These are phyloP conservation scores for Paedocypris sp. DNA, from an alignment of 2,113 vertebrate genomes.

Conservation along the genomic window DNA sequence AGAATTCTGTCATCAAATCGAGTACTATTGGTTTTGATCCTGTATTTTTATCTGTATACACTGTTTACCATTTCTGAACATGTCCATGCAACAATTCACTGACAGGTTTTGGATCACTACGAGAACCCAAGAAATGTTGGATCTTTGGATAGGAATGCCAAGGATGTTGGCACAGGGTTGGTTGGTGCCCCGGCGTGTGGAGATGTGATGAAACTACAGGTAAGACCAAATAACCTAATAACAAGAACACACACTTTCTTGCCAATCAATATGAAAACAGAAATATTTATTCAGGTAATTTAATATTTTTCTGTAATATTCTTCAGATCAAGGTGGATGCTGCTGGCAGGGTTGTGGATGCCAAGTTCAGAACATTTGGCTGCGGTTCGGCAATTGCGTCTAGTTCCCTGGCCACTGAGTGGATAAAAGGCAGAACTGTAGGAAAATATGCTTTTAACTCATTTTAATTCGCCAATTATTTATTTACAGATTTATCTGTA, in stretches of 20 bases:
- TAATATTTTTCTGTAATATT: no score
- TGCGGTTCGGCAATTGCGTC: constrained; percentile 78
- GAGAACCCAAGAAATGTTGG: constrained; percentile 95
- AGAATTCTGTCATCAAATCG: no score
- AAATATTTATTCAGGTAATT: no score
- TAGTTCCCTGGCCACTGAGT: constrained; percentile 73
- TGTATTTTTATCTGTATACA: background rate
- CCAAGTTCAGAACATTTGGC: constrained; percentile 76
- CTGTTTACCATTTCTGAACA: background rate
- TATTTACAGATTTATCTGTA: background rate
- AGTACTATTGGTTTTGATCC: no score
- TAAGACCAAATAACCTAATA: no score
- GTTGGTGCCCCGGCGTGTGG: constrained; percentile 93
- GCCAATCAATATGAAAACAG: background rate
- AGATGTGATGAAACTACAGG: constrained; percentile 96
- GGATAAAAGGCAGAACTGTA: constrained; percentile 86
- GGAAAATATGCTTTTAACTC: background rate
- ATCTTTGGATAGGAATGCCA: constrained; percentile 75
- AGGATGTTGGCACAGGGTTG: constrained; percentile 88
- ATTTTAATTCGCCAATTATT: background rate
- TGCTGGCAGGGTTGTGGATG: constrained; percentile 67
- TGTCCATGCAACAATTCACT: background rate
- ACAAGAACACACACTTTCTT: no score
- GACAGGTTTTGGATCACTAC: constrained; percentile 91
- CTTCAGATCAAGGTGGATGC: constrained; percentile 74